These are phyloP conservation scores for Melanogrammus aeglefinus DNA, from an alignment of 2,797 vertebrate genomes.

Conservation along the genomic window DNA sequence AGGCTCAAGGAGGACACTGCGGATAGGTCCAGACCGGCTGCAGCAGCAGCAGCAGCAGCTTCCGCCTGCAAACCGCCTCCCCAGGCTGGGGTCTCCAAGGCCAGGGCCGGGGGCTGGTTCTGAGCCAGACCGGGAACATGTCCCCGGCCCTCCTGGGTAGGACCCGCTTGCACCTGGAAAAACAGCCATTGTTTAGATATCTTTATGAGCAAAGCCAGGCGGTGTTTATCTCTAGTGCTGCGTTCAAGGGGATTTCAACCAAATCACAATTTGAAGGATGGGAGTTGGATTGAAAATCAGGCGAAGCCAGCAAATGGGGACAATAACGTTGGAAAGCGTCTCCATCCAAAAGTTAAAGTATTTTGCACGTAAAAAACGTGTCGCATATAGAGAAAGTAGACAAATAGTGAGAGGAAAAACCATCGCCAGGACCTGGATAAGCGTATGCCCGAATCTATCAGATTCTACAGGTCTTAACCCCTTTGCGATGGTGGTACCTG, in stretches of 20 bases:
- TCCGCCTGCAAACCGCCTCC: constrained; percentile 52
- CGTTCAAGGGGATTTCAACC: neutral
- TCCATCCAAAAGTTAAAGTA: constrained; percentile 25
- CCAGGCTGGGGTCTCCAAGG: constrained; percentile 52
- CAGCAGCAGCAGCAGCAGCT: constrained; percentile 23
- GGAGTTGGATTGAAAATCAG: neutral
- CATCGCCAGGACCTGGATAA: neutral
- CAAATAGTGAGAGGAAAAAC: neutral
- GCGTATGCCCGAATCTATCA: neutral
- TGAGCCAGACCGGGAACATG: constrained; percentile 48
- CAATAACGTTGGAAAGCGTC: constrained; percentile 24
- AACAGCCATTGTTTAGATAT: constrained; percentile 10
- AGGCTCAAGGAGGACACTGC: constrained; percentile 17
- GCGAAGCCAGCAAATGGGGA: constrained; percentile 4
- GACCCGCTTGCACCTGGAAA: constrained; percentile 28
- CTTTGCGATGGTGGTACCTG: constrained; percentile 51
- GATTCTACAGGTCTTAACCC: constrained; percentile 25
- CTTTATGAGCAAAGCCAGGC: neutral
- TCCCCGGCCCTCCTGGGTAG: constrained; percentile 27
- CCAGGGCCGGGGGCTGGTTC: constrained; percentile 40
- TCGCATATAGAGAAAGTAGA: neutral
- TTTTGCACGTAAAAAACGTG: neutral
- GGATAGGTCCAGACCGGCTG: constrained; percentile 33
- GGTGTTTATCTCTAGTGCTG: neutral
- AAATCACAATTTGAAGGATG: neutral